Percentiles rank a stretch among this genome's conserved stretches.
Conservation (phyloP, 35 echinoderm and acorn worm genomes). For the Diadema setosum region DNA sequence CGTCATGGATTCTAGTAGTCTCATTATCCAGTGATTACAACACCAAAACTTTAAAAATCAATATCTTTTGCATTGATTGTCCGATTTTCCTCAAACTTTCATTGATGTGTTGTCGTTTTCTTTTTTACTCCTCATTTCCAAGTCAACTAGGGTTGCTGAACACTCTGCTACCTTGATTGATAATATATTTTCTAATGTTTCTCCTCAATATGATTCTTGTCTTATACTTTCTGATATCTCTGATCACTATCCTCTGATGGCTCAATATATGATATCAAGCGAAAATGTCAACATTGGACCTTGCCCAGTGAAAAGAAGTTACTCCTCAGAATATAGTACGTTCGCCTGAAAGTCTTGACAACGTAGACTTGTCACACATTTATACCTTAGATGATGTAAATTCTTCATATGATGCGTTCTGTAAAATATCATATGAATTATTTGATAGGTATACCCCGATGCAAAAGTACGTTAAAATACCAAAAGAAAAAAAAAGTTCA, state of each 20-base stretch:
- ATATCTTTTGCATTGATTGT: too few species aligned
- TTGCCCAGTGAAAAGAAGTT: background rate
- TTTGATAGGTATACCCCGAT: background rate
- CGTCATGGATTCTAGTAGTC: too few species aligned
- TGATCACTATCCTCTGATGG: background rate
- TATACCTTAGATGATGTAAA: background rate
- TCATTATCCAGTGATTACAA: too few species aligned
- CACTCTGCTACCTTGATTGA: background rate
- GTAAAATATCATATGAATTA: background rate
- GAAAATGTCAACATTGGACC: background rate
- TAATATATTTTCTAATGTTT: background rate
- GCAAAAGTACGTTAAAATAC: background rate
- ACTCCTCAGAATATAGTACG: background rate
- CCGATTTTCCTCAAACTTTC: too few species aligned
- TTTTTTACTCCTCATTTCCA: background rate
- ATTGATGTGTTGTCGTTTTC: background rate
- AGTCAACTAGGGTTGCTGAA: background rate
- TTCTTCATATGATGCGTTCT: background rate
- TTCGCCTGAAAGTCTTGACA: background rate
- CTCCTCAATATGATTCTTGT: background rate
- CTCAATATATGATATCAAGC: background rate
- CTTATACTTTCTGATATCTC: background rate
- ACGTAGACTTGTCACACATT: background rate
- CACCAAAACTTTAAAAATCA: too few species aligned
- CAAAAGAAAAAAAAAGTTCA: background rate